Evolutionary conservation across 1,140 invertebrate species (phyloP).

Genomic region (Gerris buenoi): DNA sequence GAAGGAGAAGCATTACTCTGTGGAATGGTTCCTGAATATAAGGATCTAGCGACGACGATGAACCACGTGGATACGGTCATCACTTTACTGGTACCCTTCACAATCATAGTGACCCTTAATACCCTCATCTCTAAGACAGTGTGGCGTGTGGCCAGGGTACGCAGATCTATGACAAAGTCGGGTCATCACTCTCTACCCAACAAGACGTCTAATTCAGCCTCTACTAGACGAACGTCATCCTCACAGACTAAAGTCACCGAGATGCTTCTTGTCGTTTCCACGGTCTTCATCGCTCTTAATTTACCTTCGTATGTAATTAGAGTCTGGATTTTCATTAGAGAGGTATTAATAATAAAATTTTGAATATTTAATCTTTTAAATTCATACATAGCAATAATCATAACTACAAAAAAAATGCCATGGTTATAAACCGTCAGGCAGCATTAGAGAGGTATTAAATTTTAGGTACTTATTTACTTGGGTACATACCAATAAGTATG

Average conservation of each 20-base stretch:
- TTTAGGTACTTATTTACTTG: too few species aligned
- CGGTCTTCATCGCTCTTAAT: slow-evolving; percentile 62
- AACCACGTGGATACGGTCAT: slow-evolving; percentile 53
- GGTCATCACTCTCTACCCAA: not conserved
- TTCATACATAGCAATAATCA: too few species aligned
- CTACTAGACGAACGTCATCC: slow-evolving; percentile 18
- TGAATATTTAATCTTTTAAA: too few species aligned
- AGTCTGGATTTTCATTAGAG: slow-evolving; percentile 37
- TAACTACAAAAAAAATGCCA: too few species aligned
- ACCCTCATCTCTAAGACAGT: slow-evolving; percentile 47
- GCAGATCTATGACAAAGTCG: slow-evolving; percentile 34
- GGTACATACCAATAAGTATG: too few species aligned
- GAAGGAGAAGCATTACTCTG: slow-evolving; percentile 28
- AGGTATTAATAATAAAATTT: too few species aligned
- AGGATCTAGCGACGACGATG: slow-evolving; percentile 37
- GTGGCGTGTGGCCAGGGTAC: slow-evolving; percentile 38
- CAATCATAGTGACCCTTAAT: slow-evolving; percentile 53
- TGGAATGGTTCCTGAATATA: slow-evolving; percentile 31
- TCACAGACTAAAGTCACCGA: slow-evolving; percentile 57
- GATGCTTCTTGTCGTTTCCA: slow-evolving; percentile 65
- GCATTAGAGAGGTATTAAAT: too few species aligned
- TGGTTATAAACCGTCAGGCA: too few species aligned
- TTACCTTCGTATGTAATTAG: slow-evolving; percentile 53
- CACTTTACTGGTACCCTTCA: slow-evolving; percentile 53
- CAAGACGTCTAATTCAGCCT: slow-evolving; percentile 3